phyloP scores from a whole-genome alignment of 2,113 vertebrate genomes.

The Brachirus orientalis region DNA sequence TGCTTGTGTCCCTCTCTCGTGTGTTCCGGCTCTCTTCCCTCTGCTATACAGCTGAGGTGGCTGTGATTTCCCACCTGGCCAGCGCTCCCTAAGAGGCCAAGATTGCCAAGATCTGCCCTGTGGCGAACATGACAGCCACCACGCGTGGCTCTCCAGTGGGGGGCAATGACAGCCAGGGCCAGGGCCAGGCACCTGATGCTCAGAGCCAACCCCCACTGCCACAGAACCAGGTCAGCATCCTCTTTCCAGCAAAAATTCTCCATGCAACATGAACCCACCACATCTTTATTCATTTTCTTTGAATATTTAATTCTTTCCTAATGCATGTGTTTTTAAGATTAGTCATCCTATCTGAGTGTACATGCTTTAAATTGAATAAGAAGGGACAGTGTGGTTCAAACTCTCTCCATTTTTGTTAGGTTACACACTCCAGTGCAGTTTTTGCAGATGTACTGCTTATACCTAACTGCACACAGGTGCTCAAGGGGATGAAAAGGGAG shows the following conservation, averaged over 20 bases:
- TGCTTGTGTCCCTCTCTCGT: slow-evolving; percentile 95
- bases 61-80: slow-evolving; percentile 96
- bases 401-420: neutral
- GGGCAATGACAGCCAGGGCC: slow-evolving; percentile 99
- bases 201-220: slow-evolving; percentile 98
- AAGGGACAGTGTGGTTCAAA: neutral
- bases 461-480: slow-evolving; percentile 67
- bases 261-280: neutral
- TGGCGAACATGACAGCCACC: slow-evolving; percentile 99
- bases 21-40: slow-evolving; percentile 92
- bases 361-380: too few species aligned
- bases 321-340: too few species aligned
- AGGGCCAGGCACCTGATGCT: slow-evolving; percentile 98
- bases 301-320: neutral
- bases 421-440: slow-evolving; percentile 37
- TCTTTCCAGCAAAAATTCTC: neutral
- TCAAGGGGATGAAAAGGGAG: slow-evolving; percentile 51
- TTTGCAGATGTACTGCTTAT: slow-evolving; percentile 39
- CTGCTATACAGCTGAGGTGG: slow-evolving; percentile 88
- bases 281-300: neutral
- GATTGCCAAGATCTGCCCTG: slow-evolving; percentile 99
- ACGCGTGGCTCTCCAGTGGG: slow-evolving; percentile 99
- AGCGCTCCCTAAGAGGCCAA: slow-evolving; percentile 99
- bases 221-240: slow-evolving; percentile 93
- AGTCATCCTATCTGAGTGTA: too few species aligned